phyloP scores from a whole-genome alignment of 2,797 vertebrate genomes.

The Aeoliscus strigatus region DNA sequence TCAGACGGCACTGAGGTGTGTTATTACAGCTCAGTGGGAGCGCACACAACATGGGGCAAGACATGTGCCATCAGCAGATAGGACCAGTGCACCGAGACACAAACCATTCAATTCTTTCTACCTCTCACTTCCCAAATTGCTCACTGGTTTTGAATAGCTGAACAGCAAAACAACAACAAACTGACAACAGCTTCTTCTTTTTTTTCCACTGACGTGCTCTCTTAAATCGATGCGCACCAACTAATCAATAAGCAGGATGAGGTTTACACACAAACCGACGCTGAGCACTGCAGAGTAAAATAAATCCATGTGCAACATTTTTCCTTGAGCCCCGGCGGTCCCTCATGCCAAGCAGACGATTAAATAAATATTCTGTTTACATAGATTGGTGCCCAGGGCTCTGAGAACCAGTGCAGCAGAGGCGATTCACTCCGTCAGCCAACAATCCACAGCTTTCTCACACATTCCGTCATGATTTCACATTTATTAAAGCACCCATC shows the following conservation, averaged over 20 bases:
- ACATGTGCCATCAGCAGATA: slow-evolving; percentile 63
- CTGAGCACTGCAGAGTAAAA: slow-evolving; percentile 26
- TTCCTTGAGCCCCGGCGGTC: slow-evolving; percentile 33
- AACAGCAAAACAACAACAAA: slow-evolving; percentile 50
- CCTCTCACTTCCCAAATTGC: slow-evolving; percentile 40
- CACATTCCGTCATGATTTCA: slow-evolving; percentile 54
- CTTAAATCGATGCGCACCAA: slow-evolving; percentile 39
- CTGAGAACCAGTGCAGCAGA: slow-evolving; percentile 55
- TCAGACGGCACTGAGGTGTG: slow-evolving; percentile 71
- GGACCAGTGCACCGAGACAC: slow-evolving; percentile 12
- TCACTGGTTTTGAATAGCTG: slow-evolving; percentile 41
- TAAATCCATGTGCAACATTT: slow-evolving; percentile 48
- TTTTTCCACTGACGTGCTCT: slow-evolving; percentile 48
- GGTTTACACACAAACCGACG: slow-evolving; percentile 41
- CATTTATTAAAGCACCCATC: slow-evolving; percentile 35
- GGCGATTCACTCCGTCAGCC: slow-evolving; percentile 55
- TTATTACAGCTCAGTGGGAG: slow-evolving; percentile 70
- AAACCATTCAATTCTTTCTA: slow-evolving; percentile 42
- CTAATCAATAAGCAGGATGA: slow-evolving; percentile 52
- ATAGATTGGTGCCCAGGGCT: slow-evolving; percentile 50
- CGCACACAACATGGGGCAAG: slow-evolving; percentile 62
- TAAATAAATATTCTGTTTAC: slow-evolving; percentile 69
- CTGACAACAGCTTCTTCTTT: slow-evolving; percentile 50
- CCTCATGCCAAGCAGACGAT: slow-evolving; percentile 49
- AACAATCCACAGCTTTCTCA: slow-evolving; percentile 57